These are phyloP conservation scores for Montipora foliosa DNA, from an alignment of 64 coral and sea anemone genomes.

Conservation along the genomic window DNA sequence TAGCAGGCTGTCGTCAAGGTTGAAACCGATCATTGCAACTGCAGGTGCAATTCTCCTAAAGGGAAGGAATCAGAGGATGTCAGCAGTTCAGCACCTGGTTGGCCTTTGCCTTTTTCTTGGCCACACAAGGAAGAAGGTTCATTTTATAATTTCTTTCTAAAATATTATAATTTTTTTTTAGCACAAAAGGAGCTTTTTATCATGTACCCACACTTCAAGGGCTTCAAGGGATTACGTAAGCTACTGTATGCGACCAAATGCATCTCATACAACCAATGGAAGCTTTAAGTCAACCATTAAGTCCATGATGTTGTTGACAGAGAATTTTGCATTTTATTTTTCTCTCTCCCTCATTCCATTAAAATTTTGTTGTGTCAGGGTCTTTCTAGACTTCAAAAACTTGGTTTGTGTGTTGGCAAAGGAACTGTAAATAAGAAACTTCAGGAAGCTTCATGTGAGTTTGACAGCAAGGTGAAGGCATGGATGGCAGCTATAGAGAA, in stretches of 20 bases:
- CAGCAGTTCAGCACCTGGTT: conserved; percentile 4
- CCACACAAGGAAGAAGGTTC: conserved; percentile 11
- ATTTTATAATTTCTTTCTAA: neutral
- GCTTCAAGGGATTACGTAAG: neutral
- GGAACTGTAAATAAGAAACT: conserved; percentile 4
- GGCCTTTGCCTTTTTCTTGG: conserved; percentile 14
- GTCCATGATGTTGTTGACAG: neutral
- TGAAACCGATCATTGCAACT: neutral
- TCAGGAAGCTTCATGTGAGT: neutral
- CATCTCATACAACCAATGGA: neutral
- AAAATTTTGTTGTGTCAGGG: conserved; percentile 15
- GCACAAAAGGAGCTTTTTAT: neutral
- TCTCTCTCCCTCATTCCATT: neutral
- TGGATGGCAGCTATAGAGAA: conserved; percentile 19
- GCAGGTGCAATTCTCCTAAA: neutral
- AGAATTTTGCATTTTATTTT: neutral
- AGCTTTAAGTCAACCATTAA: neutral
- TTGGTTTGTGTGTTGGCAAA: conserved; percentile 20
- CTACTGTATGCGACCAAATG: neutral
- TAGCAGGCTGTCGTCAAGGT: no score
- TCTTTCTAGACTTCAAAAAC: conserved; percentile 7
- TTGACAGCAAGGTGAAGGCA: conserved; percentile 19
- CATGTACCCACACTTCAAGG: neutral
- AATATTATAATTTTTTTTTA: neutral
- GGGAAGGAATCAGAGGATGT: conserved; percentile 2